phyloP scores from a whole-genome alignment of 2,113 vertebrate genomes.

The Hippolais icterina region DNA sequence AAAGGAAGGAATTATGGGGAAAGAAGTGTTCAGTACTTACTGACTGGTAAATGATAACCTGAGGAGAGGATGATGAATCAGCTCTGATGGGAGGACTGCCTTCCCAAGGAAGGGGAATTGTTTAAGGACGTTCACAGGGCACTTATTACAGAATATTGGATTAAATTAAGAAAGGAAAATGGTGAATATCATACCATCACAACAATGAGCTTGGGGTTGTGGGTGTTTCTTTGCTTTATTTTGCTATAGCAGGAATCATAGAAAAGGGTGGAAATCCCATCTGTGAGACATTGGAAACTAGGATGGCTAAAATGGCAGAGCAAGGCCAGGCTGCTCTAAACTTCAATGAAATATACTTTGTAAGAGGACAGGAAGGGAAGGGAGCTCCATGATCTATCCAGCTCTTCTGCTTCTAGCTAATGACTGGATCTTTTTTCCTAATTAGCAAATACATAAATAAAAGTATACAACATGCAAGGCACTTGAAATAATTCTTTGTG shows the following conservation, averaged over 20 bases:
- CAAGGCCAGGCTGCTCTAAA: not conserved
- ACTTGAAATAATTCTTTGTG: no score
- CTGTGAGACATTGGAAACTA: not conserved
- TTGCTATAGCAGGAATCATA: not conserved
- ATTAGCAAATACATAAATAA: not conserved
- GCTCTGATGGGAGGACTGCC: not conserved
- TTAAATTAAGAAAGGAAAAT: not conserved
- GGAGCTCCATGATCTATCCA: not conserved
- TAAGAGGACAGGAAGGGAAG: not conserved
- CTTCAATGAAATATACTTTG: not conserved
- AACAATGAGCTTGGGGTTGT: not conserved
- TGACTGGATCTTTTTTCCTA: not conserved
- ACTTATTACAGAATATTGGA: not conserved
- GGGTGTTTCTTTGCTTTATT: not conserved
- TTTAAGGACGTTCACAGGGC: not conserved
- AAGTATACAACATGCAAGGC: not conserved
- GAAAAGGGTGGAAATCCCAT: not conserved
- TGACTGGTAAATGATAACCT: not conserved
- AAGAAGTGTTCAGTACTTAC: not conserved
- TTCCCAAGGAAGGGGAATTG: not conserved
- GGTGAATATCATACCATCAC: fast-evolving
- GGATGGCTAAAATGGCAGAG: not conserved
- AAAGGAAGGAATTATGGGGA: not conserved
- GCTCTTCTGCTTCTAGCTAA: not conserved
- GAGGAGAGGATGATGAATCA: not conserved